Evolutionary conservation across 2,113 vertebrate genomes (phyloP).

Genomic region (Propithecus coquereli): DNA sequence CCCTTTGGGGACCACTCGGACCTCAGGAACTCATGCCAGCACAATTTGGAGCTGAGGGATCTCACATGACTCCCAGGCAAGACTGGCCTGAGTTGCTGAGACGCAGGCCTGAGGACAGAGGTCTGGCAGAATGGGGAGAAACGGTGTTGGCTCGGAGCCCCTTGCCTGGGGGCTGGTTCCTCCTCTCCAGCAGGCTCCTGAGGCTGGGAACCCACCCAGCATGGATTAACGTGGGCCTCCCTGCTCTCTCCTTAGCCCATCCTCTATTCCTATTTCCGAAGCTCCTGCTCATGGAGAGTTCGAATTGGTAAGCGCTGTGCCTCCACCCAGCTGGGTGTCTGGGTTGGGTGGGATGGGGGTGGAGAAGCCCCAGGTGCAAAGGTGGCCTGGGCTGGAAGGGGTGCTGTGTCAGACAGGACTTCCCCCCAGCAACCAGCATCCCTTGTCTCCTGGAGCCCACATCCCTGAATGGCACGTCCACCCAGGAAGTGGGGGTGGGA

Average conservation of each 20-base stretch:
- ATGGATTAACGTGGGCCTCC: neutral
- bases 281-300: constrained; percentile 98
- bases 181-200: neutral
- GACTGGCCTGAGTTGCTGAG: neutral
- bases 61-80: neutral
- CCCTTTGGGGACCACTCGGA: neutral
- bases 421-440: neutral
- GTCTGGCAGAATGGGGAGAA: neutral
- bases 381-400: neutral
- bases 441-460: neutral
- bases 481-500: neutral
- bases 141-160: neutral
- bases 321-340: neutral
- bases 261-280: constrained; percentile 96
- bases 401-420: neutral
- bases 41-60: neutral
- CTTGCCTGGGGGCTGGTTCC: neutral
- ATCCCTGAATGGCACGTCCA: neutral
- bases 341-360: no score
- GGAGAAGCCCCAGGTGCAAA: neutral
- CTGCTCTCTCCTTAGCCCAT: constrained; percentile 85
- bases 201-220: neutral
- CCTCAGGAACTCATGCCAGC: neutral
- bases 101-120: neutral
- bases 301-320: constrained; percentile 90